Conservation (phyloP, 2,113 vertebrate species). For the Tamias sibiricus region DNA sequence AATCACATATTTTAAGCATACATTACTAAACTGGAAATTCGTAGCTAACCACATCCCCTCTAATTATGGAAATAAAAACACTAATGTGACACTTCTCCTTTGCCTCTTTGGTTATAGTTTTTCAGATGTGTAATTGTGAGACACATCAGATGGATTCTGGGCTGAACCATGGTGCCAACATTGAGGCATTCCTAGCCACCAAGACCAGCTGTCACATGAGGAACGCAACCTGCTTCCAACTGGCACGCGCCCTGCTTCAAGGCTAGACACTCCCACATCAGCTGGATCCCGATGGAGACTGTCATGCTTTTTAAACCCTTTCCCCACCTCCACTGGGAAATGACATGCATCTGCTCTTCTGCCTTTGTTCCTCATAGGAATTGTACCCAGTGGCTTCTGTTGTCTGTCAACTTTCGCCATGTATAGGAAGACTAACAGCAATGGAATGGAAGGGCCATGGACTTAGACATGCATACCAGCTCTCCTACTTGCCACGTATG, state of each 20-base stretch:
- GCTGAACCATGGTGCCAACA: not conserved
- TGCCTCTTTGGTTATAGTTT: not conserved
- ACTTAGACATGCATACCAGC: not conserved
- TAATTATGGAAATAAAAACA: slow-evolving; percentile 3
- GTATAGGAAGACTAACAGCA: not conserved
- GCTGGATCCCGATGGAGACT: not conserved
- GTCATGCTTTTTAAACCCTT: not conserved
- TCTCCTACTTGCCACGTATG: not conserved
- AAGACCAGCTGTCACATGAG: slow-evolving; percentile 59
- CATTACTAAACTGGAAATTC: not conserved
- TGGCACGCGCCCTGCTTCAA: not conserved
- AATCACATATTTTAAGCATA: not conserved
- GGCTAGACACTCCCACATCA: not conserved
- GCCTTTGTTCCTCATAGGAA: not conserved
- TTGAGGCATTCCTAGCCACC: slow-evolving; percentile 47
- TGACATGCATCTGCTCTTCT: not conserved
- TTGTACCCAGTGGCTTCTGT: not conserved
- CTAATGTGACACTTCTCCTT: not conserved
- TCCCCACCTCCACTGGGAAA: not conserved
- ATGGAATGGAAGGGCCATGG: not conserved
- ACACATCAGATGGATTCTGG: not conserved
- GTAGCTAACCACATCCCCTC: not conserved
- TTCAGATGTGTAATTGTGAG: slow-evolving; percentile 48
- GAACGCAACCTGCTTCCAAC: slow-evolving; percentile 41
- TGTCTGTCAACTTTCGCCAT: not conserved